phyloP scores from a whole-genome alignment of 2,113 vertebrate genomes.

The Grus americana region DNA sequence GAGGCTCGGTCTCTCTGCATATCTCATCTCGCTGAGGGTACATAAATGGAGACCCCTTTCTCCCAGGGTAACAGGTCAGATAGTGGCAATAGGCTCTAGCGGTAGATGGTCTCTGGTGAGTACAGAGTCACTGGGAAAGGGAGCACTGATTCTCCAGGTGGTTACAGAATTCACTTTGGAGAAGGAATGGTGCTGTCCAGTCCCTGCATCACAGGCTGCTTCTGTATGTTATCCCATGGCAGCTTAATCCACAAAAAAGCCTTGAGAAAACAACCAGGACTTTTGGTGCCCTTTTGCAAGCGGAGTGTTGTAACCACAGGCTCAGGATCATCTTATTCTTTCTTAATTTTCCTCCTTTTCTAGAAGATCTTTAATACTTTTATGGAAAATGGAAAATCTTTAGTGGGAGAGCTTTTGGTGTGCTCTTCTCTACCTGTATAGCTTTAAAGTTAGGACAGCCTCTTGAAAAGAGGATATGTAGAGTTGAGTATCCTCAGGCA shows the following conservation, averaged over 20 bases:
- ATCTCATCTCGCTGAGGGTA: not conserved
- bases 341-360: not conserved
- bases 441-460: not conserved
- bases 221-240: not conserved
- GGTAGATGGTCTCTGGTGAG: not conserved
- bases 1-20: not conserved
- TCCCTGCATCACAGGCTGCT: not conserved
- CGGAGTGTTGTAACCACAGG: not conserved
- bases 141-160: rapidly evolving
- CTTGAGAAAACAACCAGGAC: not conserved
- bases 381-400: not conserved
- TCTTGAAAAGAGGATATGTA: not conserved
- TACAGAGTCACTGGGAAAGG: not conserved
- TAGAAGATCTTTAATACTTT: not conserved
- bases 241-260: not conserved
- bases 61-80: not conserved
- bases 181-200: not conserved
- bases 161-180: not conserved
- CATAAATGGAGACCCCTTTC: not conserved
- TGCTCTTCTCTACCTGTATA: not conserved
- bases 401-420: not conserved
- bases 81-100: not conserved
- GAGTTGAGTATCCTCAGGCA: not conserved
- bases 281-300: not conserved
- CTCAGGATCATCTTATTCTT: not conserved